Base-by-base conservation (phyloP, 2,797 vertebrate genomes). In the Syngnathus rostellatus region DNA sequence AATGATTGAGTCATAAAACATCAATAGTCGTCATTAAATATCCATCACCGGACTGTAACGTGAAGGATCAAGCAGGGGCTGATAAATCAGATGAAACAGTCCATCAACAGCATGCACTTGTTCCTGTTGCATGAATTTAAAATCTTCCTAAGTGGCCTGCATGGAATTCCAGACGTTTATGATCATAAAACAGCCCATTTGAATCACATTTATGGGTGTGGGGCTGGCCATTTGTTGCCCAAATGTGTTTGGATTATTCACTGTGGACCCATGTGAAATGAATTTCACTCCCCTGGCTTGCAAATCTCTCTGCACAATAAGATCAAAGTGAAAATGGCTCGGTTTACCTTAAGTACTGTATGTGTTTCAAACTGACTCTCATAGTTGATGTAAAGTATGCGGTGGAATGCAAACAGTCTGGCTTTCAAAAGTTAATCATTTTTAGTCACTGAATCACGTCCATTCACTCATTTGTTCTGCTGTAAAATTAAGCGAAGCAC, bases 171-270 rank as follows among this genome's bases (percentile, higher is more conserved):
- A 23, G 40, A 62, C 41, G 12, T 45, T 21, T 25, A n/a, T 62
- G 40, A 16, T 25, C 60, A 62, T 62, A 62, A 62, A 62, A 62
- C 21, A 62, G 2, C 60, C 60, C 41, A 45, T 45, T 43, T 62
- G 41, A 62, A 62, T 45, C 17, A 43, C 40, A 25, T 45, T 62
- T 43, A 45, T 45, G 21, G 21, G 12, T 45, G n/a, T 45, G 60
- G 17, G 12, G 60, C 11, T 5, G 14, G 21, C 14, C 60, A 41
- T 61, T 61, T 61, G 39, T 17, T 40, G 58, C 37, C 31, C 58
- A 61, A 61, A 61, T 61, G 21, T 14, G 60, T 62, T 62, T 62
- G 41, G 40, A 62, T 16, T 43, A 43, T 62, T 62, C 60, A 62
- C 60, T 23, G 43, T 45, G 60, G 60, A 45, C 40, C 21, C 12